These are phyloP conservation scores for Erannis defoliaria DNA, from an alignment of 2,888 invertebrate genomes.

Conservation along the genomic window DNA sequence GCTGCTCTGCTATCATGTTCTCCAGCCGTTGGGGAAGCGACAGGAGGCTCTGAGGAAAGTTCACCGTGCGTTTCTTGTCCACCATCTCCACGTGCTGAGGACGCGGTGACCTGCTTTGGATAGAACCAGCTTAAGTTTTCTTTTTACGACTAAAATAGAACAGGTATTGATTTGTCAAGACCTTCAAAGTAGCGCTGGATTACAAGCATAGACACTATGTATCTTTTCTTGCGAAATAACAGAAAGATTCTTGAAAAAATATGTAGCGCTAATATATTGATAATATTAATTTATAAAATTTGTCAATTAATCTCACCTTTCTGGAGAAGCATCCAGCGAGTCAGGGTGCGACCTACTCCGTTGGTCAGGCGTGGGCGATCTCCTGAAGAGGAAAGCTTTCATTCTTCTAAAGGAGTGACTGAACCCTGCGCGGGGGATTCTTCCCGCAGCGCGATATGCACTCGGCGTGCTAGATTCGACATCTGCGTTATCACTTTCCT, in stretches of 20 bases:
- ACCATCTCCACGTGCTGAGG: slow-evolving; percentile 54
- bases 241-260: too few species aligned
- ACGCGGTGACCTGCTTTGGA: slow-evolving; percentile 58
- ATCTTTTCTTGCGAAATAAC: too few species aligned
- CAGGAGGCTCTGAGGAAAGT: slow-evolving; percentile 69
- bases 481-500: slow-evolving; percentile 35
- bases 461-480: slow-evolving; percentile 42
- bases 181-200: too few species aligned
- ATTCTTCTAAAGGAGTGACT: slow-evolving; percentile 64
- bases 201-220: too few species aligned
- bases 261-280: neutral
- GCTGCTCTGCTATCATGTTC: slow-evolving; percentile 68
- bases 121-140: too few species aligned
- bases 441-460: slow-evolving; percentile 44
- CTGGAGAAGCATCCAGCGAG: slow-evolving; percentile 59
- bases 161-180: too few species aligned
- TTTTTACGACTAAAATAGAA: too few species aligned
- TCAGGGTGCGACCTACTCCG: slow-evolving; percentile 53
- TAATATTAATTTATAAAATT: neutral
- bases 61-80: slow-evolving; percentile 69
- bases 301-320: slow-evolving; percentile 51
- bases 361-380: slow-evolving; percentile 49
- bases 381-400: slow-evolving; percentile 63
- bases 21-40: slow-evolving; percentile 71
- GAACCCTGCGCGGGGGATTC: slow-evolving; percentile 67